phyloP scores from a whole-genome alignment of 2,113 vertebrate species.

The Elachura formosa region DNA sequence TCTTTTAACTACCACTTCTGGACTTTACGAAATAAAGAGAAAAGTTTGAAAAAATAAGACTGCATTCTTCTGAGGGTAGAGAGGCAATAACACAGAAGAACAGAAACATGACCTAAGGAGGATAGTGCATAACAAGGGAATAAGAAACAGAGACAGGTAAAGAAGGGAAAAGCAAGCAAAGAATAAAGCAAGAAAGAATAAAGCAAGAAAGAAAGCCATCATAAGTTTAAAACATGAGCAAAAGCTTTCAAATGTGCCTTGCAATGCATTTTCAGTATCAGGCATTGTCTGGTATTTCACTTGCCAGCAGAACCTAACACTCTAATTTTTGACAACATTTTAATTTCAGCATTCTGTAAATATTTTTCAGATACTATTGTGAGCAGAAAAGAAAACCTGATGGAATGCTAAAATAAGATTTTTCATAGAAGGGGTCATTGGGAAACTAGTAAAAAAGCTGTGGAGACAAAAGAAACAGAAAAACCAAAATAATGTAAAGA shows the following conservation, averaged over 20 bases:
- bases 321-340: background rate
- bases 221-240: background rate
- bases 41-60: background rate
- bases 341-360: background rate
- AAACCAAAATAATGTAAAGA: background rate
- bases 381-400: background rate
- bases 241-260: background rate
- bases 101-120: background rate
- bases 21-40: background rate
- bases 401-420: background rate
- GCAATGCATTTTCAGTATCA: background rate
- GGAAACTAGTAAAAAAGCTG: background rate
- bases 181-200: background rate
- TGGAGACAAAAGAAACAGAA: background rate
- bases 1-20: background rate
- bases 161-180: background rate
- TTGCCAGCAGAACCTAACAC: background rate
- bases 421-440: background rate
- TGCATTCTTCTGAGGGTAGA: background rate
- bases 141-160: background rate
- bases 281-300: background rate
- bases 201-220: background rate
- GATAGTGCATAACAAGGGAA: background rate
- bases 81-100: background rate
- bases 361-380: background rate